These are phyloP conservation scores for Sinocyclocheilus grahami DNA, from an alignment of 2,113 vertebrate genomes.

Conservation along the genomic window DNA sequence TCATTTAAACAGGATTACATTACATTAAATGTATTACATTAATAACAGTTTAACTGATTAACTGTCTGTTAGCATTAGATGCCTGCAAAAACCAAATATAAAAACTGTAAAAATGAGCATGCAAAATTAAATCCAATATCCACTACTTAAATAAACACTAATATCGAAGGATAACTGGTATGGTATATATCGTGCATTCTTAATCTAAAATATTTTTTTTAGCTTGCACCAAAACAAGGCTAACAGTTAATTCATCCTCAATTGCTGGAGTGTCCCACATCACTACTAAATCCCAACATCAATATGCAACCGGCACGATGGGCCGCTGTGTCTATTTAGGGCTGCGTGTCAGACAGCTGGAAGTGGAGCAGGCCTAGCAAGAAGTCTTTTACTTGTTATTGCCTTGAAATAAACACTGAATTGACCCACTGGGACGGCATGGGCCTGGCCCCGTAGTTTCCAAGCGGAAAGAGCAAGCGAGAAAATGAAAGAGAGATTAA, in stretches of 20 bases:
- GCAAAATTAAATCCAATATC: too few species aligned
- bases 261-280: slow-evolving; percentile 21
- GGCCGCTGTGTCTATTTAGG: slow-evolving; percentile 25
- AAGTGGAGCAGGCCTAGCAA: slow-evolving; percentile 30
- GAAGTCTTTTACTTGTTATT: slow-evolving; percentile 27
- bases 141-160: too few species aligned
- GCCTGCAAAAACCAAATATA: neutral
- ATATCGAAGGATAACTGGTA: neutral
- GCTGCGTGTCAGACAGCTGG: slow-evolving; percentile 31
- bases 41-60: neutral
- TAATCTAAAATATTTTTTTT: neutral
- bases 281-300: slow-evolving; percentile 27
- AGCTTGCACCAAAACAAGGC: neutral
- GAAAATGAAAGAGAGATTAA: slow-evolving; percentile 30
- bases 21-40: neutral
- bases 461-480: slow-evolving; percentile 15
- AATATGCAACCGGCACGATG: neutral
- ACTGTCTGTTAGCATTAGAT: too few species aligned
- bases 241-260: neutral
- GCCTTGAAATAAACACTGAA: slow-evolving; percentile 28
- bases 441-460: neutral
- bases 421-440: slow-evolving; percentile 9
- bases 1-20: neutral
- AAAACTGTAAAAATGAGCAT: neutral
- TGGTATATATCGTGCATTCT: neutral